A percentile compares a stretch with the other conserved stretches of the same genome.
Conservation (phyloP, 2,797 vertebrate species). For the Sciurus vulgaris region DNA sequence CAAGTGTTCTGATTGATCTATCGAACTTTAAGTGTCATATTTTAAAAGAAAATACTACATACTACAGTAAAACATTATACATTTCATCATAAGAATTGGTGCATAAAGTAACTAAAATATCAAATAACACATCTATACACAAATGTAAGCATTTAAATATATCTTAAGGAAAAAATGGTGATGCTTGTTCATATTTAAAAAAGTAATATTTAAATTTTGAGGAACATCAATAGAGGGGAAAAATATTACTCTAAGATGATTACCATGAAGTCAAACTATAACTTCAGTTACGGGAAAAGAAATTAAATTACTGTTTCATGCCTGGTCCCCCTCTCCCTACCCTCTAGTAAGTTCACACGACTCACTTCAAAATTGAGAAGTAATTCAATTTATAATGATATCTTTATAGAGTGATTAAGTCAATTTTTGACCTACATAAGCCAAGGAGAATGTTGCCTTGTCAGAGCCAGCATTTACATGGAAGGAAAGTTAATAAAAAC, state of each 20-base stretch:
- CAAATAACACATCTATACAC: background rate
- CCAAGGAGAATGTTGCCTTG: constrained; percentile 62
- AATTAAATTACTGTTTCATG: constrained; percentile 70
- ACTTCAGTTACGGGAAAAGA: constrained; percentile 53
- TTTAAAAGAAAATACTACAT: constrained; percentile 57
- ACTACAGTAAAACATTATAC: background rate
- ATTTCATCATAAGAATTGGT: constrained; percentile 1
- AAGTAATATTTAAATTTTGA: constrained; percentile 29
- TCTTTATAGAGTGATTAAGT: constrained; percentile 77
- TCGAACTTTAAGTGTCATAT: background rate
- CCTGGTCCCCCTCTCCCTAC: background rate
- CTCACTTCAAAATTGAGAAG: constrained; percentile 64
- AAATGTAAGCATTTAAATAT: background rate
- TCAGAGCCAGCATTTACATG: constrained; percentile 63
- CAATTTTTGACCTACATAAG: constrained; percentile 71
- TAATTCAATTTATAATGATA: constrained; percentile 79
- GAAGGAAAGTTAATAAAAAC: constrained; percentile 66
- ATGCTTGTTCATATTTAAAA: background rate
- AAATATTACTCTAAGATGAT: constrained; percentile 6
- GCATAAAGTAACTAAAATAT: background rate
- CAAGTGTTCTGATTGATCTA: constrained; percentile 58
- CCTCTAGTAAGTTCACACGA: constrained; percentile 54
- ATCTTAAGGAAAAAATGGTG: background rate
- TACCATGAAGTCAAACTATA: constrained; percentile 42
- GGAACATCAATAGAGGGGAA: background rate